These are phyloP conservation scores for Drosophila miranda DNA, from an alignment of 1,140 invertebrate genomes.

Conservation along the genomic window DNA sequence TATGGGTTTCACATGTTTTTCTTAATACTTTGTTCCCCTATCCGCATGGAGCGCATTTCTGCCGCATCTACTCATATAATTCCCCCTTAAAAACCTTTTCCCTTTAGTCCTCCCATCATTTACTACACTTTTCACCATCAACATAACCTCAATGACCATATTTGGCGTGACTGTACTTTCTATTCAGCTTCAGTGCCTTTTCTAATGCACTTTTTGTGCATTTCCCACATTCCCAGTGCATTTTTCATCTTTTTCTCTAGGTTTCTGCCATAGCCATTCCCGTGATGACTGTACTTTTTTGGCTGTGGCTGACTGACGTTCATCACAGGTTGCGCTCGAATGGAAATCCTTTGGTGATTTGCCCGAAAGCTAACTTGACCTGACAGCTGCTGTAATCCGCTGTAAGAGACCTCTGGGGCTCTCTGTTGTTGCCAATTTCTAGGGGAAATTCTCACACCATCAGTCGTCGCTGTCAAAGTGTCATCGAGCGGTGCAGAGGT, in stretches of 20 bases:
- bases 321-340: background rate
- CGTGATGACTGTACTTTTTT: slow-evolving; percentile 1
- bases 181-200: background rate
- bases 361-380: slow-evolving; percentile 8
- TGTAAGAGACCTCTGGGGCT: too few species aligned
- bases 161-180: background rate
- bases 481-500: slow-evolving; percentile 23
- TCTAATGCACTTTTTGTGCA: too few species aligned
- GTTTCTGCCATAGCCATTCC: too few species aligned
- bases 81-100: too few species aligned
- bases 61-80: too few species aligned
- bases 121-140: too few species aligned
- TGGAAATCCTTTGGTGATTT: slow-evolving; percentile 3
- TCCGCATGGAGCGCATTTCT: too few species aligned
- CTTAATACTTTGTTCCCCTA: too few species aligned
- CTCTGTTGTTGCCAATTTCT: background rate
- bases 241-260: background rate
- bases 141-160: background rate
- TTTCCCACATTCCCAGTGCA: too few species aligned
- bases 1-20: too few species aligned
- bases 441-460: slow-evolving; percentile 30
- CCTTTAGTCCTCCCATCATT: too few species aligned
- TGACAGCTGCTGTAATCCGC: slow-evolving; percentile 9
- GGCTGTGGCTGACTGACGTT: background rate
- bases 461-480: slow-evolving; percentile 27